Evolutionary conservation across 1,140 invertebrate species (phyloP).

Genomic region (Neodiprion pinetum): DNA sequence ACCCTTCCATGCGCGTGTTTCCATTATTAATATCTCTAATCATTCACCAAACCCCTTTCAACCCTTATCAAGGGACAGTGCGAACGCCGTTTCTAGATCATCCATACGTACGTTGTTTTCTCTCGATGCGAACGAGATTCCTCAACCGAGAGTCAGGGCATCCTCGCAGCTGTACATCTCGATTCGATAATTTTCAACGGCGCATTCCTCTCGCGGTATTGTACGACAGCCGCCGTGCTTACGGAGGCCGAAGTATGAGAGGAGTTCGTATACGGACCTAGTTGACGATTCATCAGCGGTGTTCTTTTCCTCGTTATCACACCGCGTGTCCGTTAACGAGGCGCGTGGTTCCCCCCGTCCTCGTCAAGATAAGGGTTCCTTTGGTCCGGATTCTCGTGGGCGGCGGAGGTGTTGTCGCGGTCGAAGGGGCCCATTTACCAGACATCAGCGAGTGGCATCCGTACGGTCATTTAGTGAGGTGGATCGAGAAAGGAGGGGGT

Average conservation of each 20-base stretch:
- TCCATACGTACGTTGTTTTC: no score
- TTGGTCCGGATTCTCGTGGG: neutral
- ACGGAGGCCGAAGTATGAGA: no score
- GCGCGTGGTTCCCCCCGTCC: neutral
- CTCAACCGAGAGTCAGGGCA: no score
- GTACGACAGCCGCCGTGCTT: no score
- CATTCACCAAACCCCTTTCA: constrained; percentile 57
- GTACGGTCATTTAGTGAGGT: constrained; percentile 42
- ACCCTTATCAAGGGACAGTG: constrained; percentile 58
- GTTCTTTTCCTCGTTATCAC: neutral
- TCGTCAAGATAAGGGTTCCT: neutral
- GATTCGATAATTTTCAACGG: no score
- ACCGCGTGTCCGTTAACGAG: neutral
- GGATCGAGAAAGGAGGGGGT: neutral
- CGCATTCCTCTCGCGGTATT: no score
- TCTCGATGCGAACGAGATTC: no score
- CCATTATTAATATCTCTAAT: constrained; percentile 61
- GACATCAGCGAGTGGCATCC: constrained; percentile 38
- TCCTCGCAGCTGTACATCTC: no score
- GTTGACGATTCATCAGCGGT: constrained; percentile 1
- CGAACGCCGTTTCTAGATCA: constrained; percentile 27
- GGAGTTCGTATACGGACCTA: neutral
- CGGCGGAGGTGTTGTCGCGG: neutral
- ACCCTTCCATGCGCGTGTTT: constrained; percentile 40
- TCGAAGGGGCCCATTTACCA: constrained; percentile 30